A percentile compares a stretch with the other conserved stretches of the same genome.
Conservation (phyloP, 2,113 vertebrate species). For the Anguilla japonica region DNA sequence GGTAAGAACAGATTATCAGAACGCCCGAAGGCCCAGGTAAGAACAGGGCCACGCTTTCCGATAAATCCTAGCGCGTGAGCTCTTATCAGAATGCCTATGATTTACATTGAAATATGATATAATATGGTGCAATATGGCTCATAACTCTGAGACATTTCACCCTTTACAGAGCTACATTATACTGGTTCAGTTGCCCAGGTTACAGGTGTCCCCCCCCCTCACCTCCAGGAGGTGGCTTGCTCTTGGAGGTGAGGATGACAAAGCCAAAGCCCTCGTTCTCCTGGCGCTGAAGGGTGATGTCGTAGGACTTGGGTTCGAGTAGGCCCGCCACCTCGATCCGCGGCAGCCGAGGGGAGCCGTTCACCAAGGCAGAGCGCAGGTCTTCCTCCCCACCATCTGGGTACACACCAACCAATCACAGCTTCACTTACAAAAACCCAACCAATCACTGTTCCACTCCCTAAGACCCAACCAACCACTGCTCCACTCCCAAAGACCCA, state of each 20-base stretch:
- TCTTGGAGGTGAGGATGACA: conserved; percentile 97
- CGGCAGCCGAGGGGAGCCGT: conserved; percentile 73
- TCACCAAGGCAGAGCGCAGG: conserved; percentile 55
- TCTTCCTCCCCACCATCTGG: conserved; percentile 59
- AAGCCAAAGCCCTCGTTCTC: conserved; percentile 96
- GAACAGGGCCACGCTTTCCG: background rate
- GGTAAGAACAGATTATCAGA: background rate
- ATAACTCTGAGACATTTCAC: background rate
- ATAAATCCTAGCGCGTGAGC: background rate
- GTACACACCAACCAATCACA: background rate
- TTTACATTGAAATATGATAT: no score
- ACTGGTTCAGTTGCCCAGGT: no score
- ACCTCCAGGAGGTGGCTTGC: conserved; percentile 93
- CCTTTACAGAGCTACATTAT: no score
- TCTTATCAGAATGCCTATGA: no score
- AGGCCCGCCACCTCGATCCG: conserved; percentile 53
- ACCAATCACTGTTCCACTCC: background rate
- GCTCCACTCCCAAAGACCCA: no score
- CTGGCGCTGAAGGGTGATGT: conserved; percentile 83
- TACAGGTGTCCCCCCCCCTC: conserved; percentile 40
- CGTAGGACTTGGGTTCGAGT: conserved; percentile 72
- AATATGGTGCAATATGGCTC: background rate
- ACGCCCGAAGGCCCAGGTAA: background rate
- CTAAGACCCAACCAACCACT: background rate
- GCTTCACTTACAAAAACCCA: no score